These are phyloP conservation scores for Muricea muricata DNA, from an alignment of 92 coral and sea anemone species.

Conservation along the genomic window DNA sequence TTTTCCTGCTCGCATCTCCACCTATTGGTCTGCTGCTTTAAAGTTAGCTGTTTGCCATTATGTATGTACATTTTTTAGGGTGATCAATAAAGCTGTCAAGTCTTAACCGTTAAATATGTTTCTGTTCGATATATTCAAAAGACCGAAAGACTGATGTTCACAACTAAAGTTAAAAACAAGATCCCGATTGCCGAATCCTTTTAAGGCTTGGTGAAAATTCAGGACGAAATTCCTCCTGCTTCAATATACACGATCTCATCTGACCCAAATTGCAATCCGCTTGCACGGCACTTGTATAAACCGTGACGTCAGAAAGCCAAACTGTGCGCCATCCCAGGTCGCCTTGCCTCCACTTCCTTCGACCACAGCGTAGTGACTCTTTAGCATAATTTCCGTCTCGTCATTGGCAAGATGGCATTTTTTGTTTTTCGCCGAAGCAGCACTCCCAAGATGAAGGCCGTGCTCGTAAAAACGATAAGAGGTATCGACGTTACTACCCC, in stretches of 20 bases:
- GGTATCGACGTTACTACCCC: slow-evolving; percentile 60
- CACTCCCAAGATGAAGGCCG: slow-evolving; percentile 60
- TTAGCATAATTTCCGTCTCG: slow-evolving; percentile 64
- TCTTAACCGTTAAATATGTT: too few species aligned
- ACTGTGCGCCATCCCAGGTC: slow-evolving; percentile 62
- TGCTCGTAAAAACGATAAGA: slow-evolving; percentile 66
- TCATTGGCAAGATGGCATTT: slow-evolving; percentile 65
- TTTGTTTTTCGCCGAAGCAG: slow-evolving; percentile 44
- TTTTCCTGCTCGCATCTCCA: too few species aligned
- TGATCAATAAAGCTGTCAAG: too few species aligned
- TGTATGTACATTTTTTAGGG: too few species aligned
- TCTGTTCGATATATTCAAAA: too few species aligned
- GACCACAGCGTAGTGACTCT: slow-evolving; percentile 59
- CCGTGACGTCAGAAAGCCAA: slow-evolving; percentile 57
- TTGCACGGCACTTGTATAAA: slow-evolving; percentile 60
- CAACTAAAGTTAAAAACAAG: too few species aligned
- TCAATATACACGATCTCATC: slow-evolving; percentile 10
- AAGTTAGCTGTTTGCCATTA: too few species aligned
- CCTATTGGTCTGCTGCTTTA: too few species aligned
- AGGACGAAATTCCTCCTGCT: background rate
- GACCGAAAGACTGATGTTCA: too few species aligned
- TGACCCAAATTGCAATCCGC: slow-evolving; percentile 67
- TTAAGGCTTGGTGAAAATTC: background rate
- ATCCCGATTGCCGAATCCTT: background rate
- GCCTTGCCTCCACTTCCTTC: slow-evolving; percentile 51